Evolutionary conservation across 2,888 invertebrate genomes (phyloP).

Genomic region (Nephrotoma flavescens): DNA sequence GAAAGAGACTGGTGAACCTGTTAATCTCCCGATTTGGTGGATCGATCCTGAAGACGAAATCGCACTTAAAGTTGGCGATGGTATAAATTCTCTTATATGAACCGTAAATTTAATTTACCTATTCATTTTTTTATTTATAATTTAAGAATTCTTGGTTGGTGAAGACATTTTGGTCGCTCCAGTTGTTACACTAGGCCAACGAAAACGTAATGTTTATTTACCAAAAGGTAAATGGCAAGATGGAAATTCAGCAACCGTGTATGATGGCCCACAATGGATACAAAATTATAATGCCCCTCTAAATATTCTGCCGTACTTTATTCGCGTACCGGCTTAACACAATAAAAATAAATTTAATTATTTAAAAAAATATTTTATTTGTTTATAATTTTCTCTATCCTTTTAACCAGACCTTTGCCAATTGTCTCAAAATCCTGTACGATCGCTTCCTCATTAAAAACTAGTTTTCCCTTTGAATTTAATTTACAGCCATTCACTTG

Average conservation of each 20-base stretch:
- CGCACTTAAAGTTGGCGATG: conserved; percentile 35
- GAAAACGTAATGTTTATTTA: conserved; percentile 44
- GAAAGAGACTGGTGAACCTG: conserved; percentile 39
- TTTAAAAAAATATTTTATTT: background rate
- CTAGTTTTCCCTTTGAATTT: conserved; percentile 27
- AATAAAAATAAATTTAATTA: background rate
- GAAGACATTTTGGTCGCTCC: conserved; percentile 56
- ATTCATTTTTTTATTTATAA: conserved; percentile 9
- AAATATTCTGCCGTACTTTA: conserved; percentile 39
- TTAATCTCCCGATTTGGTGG: conserved; percentile 67
- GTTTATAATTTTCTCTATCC: conserved; percentile 31
- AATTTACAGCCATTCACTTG: background rate
- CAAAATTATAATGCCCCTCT: conserved; percentile 44
- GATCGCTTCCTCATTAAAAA: conserved; percentile 47
- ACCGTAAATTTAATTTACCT: background rate
- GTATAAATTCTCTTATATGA: conserved; percentile 14
- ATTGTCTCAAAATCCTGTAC: conserved; percentile 55
- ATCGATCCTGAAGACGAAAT: conserved; percentile 41
- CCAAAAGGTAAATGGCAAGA: conserved; percentile 50
- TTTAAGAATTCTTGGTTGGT: conserved; percentile 52
- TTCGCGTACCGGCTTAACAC: background rate
- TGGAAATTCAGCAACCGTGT: conserved; percentile 27
- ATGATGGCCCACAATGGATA: conserved; percentile 41
- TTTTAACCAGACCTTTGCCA: conserved; percentile 48
- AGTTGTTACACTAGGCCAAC: conserved; percentile 40